Percentiles rank a stretch among this genome's conserved stretches.
phyloP scores from a whole-genome alignment of 2,888 invertebrate genomes.

The Tipula confusa region DNA sequence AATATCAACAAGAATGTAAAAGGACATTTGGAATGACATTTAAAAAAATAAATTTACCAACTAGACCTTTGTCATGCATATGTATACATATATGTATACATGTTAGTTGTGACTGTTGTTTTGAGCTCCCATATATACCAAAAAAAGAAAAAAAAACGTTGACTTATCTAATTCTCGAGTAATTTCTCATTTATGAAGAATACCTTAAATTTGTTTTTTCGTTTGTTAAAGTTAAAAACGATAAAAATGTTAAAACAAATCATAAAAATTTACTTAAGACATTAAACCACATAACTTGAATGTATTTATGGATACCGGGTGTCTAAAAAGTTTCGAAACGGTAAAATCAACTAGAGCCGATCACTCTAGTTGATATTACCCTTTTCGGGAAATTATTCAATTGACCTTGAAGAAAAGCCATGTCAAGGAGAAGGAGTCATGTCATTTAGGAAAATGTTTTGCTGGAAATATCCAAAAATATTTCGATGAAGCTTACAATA shows the following conservation, averaged over 20 bases:
- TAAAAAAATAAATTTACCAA: background rate
- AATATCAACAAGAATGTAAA: background rate
- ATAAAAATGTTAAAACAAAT: background rate
- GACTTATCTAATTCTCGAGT: background rate
- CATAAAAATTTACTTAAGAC: conserved; percentile 6
- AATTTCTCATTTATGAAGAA: conserved; percentile 16
- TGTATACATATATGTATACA: too few relatives aligned
- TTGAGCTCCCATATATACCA: background rate
- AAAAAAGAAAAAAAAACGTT: background rate
- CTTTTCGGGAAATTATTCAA: too few relatives aligned
- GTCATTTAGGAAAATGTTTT: too few relatives aligned
- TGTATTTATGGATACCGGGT: too few relatives aligned
- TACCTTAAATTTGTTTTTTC: background rate
- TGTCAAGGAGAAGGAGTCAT: too few relatives aligned
- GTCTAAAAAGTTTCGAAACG: too few relatives aligned
- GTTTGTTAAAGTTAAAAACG: background rate
- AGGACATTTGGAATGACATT: background rate
- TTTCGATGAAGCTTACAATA: too few relatives aligned
- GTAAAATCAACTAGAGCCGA: too few relatives aligned
- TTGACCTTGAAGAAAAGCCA: too few relatives aligned
- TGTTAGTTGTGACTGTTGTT: background rate
- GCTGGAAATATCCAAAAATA: too few relatives aligned
- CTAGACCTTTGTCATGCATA: background rate
- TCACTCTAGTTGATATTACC: too few relatives aligned
- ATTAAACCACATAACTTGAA: background rate